Evolutionary conservation across 2,888 invertebrate genomes (phyloP).

Genomic region (Charanyca ferruginea): DNA sequence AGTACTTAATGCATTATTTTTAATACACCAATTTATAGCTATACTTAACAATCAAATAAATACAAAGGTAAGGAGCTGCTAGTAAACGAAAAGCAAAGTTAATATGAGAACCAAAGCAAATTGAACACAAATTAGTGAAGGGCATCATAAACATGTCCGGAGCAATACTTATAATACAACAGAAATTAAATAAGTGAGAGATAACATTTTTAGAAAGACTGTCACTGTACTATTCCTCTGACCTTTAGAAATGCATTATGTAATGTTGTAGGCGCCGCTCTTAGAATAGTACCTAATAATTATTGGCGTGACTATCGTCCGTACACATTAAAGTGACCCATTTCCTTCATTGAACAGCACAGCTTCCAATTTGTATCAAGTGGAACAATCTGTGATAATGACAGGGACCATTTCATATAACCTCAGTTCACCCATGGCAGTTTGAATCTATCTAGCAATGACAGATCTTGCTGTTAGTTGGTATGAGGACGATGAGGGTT

Average conservation of each 20-base stretch:
- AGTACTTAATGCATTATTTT: no score
- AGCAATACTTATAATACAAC: no score
- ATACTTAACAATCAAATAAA: no score
- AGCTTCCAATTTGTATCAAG: slow-evolving; percentile 57
- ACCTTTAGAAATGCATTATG: neutral
- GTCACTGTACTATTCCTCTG: neutral
- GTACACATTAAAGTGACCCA: slow-evolving; percentile 55
- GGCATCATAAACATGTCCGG: no score
- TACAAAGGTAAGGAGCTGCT: no score
- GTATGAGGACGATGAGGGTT: neutral
- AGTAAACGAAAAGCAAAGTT: no score
- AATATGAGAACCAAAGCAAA: no score
- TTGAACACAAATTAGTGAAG: no score
- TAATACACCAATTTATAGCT: no score
- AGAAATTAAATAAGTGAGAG: no score
- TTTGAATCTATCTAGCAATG: slow-evolving; percentile 28
- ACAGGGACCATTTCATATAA: slow-evolving; percentile 24
- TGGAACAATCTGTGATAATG: slow-evolving; percentile 50
- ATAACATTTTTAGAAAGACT: neutral
- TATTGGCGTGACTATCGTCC: slow-evolving; percentile 24
- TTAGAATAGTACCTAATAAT: slow-evolving; percentile 10
- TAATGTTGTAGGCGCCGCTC: neutral
- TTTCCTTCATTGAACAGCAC: slow-evolving; percentile 57
- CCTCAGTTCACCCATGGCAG: slow-evolving; percentile 23
- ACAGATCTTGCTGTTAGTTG: neutral